phyloP scores from a whole-genome alignment of 2,888 invertebrate species.

The Epinotia ramella region DNA sequence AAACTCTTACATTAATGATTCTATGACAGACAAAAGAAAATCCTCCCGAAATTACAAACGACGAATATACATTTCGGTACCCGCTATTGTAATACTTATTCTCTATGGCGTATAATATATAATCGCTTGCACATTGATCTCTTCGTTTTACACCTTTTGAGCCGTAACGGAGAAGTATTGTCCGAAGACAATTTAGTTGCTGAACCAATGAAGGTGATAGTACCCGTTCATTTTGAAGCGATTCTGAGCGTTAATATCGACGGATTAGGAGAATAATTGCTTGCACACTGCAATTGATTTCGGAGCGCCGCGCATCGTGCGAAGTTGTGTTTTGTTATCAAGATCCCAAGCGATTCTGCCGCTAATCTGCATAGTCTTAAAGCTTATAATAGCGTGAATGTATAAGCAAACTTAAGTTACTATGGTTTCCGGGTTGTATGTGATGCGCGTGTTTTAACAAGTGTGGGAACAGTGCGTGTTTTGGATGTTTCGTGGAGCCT shows the following conservation, averaged over 20 bases:
- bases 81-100: background rate
- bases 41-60: background rate
- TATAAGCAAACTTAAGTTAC: too few relatives aligned
- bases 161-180: background rate
- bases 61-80: background rate
- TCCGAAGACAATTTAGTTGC: background rate
- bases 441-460: constrained; percentile 10
- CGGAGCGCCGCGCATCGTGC: background rate
- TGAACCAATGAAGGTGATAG: background rate
- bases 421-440: background rate
- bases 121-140: background rate
- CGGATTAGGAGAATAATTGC: background rate
- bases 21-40: background rate
- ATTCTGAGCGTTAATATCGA: background rate
- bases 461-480: constrained; percentile 23
- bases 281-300: background rate
- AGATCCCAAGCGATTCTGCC: background rate
- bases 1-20: constrained; percentile 2
- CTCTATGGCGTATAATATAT: background rate
- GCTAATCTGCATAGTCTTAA: background rate
- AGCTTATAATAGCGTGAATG: background rate
- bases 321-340: background rate
- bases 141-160: background rate
- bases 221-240: background rate
- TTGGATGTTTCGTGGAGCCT: constrained; percentile 15